phyloP scores from a whole-genome alignment of 2,888 invertebrate genomes.

The Synanthedon myopaeformis region DNA sequence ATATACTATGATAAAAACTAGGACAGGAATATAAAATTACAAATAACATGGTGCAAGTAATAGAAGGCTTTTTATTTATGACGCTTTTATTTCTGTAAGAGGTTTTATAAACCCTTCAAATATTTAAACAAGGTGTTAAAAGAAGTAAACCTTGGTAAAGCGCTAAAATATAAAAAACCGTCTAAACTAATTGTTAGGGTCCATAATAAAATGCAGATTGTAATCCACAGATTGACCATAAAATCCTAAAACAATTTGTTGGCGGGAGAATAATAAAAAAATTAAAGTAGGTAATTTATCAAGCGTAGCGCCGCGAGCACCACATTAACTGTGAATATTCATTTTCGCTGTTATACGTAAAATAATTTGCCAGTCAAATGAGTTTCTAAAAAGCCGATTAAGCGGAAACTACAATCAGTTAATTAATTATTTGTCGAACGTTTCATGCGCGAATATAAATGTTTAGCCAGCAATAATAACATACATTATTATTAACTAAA shows the following conservation, averaged over 20 bases:
- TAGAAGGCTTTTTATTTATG: no score
- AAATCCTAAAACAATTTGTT: no score
- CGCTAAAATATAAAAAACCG: no score
- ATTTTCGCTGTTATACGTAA: constrained; percentile 35
- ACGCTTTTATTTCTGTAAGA: no score
- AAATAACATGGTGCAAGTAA: no score
- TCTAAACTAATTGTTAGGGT: not conserved
- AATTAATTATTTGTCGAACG: constrained; percentile 49
- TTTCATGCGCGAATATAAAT: constrained; percentile 6
- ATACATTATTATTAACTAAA: no score
- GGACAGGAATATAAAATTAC: no score
- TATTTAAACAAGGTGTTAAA: no score
- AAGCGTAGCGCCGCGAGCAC: constrained; percentile 11
- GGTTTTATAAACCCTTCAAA: no score
- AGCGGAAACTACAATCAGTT: constrained; percentile 63
- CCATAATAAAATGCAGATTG: not conserved
- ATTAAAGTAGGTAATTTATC: constrained; percentile 2
- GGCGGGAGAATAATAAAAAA: not conserved
- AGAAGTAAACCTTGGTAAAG: no score
- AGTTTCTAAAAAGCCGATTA: constrained; percentile 68
- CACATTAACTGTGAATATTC: constrained; percentile 34
- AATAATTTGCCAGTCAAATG: constrained; percentile 65
- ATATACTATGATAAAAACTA: no score
- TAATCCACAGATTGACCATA: no score
- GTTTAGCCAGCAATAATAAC: not conserved